phyloP scores from a whole-genome alignment of 1,140 invertebrate species.

The Vanessa atalanta region DNA sequence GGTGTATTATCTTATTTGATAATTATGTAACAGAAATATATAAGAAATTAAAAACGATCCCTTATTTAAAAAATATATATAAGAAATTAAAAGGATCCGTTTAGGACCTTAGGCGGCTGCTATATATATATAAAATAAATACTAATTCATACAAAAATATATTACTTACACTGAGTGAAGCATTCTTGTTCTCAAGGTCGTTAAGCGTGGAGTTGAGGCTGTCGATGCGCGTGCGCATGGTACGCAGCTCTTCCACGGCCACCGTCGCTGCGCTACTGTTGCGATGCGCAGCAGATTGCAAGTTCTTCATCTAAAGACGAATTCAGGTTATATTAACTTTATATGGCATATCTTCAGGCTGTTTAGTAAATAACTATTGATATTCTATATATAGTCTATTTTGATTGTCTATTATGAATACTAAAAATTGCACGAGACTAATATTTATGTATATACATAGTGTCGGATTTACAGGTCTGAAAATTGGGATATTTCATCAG shows the following conservation, averaged over 20 bases:
- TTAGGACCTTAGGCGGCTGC: neutral
- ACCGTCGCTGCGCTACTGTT: constrained; percentile 85
- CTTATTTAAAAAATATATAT: too few species aligned
- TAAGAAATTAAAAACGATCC: too few species aligned
- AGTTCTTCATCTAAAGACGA: constrained; percentile 76
- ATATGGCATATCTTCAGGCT: neutral
- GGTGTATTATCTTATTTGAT: too few species aligned
- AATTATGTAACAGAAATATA: too few species aligned
- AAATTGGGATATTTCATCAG: too few species aligned
- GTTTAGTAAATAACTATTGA: too few species aligned
- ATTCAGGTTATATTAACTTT: neutral
- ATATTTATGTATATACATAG: too few species aligned
- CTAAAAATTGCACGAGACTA: too few species aligned
- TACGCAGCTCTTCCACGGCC: constrained; percentile 89
- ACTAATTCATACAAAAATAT: neutral
- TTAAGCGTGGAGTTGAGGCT: constrained; percentile 86
- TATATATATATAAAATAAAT: neutral
- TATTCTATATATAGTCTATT: too few species aligned
- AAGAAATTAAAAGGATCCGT: too few species aligned
- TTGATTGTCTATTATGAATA: too few species aligned
- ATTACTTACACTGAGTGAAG: constrained; percentile 81
- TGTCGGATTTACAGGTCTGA: too few species aligned
- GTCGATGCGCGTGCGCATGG: constrained; percentile 87
- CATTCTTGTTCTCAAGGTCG: constrained; percentile 88
- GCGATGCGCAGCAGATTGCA: constrained; percentile 83